These are phyloP conservation scores for Sarcoramphus papa DNA, from an alignment of 2,797 vertebrate genomes.

Conservation along the genomic window DNA sequence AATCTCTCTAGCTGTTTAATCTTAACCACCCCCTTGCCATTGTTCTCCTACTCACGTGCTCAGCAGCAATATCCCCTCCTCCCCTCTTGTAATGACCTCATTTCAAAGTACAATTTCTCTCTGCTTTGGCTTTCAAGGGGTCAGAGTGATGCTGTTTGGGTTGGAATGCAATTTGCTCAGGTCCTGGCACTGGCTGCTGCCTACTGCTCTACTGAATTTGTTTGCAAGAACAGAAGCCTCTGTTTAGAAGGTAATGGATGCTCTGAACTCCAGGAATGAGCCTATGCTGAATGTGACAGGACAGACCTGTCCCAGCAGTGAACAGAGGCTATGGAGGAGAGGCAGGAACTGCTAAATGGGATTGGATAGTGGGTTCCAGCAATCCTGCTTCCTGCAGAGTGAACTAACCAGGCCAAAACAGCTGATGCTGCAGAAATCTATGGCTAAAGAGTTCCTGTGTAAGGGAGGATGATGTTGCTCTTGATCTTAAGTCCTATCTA, in stretches of 20 bases:
- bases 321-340: background rate
- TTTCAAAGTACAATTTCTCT: background rate
- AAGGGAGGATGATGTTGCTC: background rate
- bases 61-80: background rate
- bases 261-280: background rate
- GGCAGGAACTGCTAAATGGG: background rate
- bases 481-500: background rate
- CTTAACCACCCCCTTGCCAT: background rate
- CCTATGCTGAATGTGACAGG: background rate
- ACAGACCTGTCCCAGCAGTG: background rate
- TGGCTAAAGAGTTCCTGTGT: background rate
- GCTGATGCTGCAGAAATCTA: background rate
- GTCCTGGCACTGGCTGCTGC: background rate
- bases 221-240: background rate
- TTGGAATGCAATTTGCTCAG: background rate
- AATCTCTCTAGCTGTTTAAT: slow-evolving; percentile 40
- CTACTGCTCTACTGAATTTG: background rate
- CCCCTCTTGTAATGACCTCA: background rate
- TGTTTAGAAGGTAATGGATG: background rate
- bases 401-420: background rate
- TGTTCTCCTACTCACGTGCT: background rate
- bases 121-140: background rate
- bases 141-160: background rate
- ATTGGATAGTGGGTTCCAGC: background rate
- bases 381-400: background rate